Evolutionary conservation across 2,888 invertebrate species (phyloP).

Genomic region (Epirrita christyi): DNA sequence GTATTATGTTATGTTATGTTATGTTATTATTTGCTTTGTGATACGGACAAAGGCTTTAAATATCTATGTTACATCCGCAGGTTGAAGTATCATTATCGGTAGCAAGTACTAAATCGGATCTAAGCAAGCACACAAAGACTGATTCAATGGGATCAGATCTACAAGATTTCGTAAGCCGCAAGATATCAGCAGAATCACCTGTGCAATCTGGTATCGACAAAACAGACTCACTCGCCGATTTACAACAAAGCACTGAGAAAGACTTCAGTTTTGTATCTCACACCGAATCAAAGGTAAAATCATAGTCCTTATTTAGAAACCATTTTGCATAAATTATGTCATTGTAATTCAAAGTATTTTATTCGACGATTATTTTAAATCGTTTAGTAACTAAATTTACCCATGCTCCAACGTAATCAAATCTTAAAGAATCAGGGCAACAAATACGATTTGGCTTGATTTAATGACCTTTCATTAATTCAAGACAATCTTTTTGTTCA

Average conservation of each 20-base stretch:
- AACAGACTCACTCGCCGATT: conserved; percentile 75
- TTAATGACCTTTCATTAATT: background rate
- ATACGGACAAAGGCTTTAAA: conserved; percentile 3
- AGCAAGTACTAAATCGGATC: conserved; percentile 70
- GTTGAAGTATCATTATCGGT: conserved; percentile 66
- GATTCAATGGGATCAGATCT: conserved; percentile 76
- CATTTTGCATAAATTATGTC: background rate
- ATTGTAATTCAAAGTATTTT: background rate
- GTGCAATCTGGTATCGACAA: conserved; percentile 70
- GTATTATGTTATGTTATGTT: too few relatives aligned
- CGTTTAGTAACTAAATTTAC: background rate
- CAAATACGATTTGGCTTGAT: too few relatives aligned
- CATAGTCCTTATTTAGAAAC: background rate
- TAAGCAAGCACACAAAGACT: conserved; percentile 74
- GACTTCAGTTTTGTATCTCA: conserved; percentile 79
- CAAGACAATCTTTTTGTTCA: background rate
- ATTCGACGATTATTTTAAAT: background rate
- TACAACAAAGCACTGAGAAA: conserved; percentile 78
- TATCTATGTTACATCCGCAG: conserved; percentile 43
- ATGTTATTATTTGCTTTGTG: too few relatives aligned
- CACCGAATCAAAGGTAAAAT: conserved; percentile 77
- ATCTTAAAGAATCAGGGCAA: too few relatives aligned
- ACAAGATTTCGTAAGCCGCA: conserved; percentile 61
- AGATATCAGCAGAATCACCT: conserved; percentile 73
- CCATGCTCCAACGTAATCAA: background rate